These are phyloP conservation scores for Drosophila glabriapex DNA, from an alignment of 2,888 invertebrate species.

Conservation along the genomic window DNA sequence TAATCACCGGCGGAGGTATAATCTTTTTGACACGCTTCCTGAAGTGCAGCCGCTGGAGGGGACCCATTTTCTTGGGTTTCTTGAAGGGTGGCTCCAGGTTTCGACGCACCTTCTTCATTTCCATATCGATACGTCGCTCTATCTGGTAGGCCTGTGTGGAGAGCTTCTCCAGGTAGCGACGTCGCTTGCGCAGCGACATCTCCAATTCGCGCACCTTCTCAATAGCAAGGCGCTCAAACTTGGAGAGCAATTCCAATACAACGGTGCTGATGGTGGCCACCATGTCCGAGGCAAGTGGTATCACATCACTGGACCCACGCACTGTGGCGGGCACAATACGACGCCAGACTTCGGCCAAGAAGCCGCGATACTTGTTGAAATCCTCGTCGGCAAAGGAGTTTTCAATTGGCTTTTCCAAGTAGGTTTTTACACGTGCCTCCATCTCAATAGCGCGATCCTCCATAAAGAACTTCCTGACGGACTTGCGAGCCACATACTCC, in stretches of 20 bases:
- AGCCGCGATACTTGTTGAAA: slow-evolving; percentile 70
- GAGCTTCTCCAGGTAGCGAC: slow-evolving; percentile 68
- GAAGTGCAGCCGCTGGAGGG: slow-evolving; percentile 73
- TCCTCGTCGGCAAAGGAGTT: slow-evolving; percentile 68
- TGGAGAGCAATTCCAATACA: slow-evolving; percentile 72
- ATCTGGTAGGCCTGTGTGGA: slow-evolving; percentile 81
- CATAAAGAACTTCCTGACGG: slow-evolving; percentile 83
- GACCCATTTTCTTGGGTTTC: slow-evolving; percentile 69
- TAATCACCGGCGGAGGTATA: slow-evolving; percentile 41
- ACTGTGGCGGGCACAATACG: slow-evolving; percentile 78
- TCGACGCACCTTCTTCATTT: slow-evolving; percentile 82
- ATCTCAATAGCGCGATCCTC: slow-evolving; percentile 77
- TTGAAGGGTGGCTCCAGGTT: slow-evolving; percentile 81
- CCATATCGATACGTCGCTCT: slow-evolving; percentile 82
- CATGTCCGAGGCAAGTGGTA: slow-evolving; percentile 78
- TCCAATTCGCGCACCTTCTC: slow-evolving; percentile 66
- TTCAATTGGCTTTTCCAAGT: slow-evolving; percentile 71
- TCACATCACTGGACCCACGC: slow-evolving; percentile 70
- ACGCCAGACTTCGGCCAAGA: slow-evolving; percentile 80
- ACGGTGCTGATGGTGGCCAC: slow-evolving; percentile 79
- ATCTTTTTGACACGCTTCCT: slow-evolving; percentile 58
- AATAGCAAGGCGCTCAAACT: slow-evolving; percentile 80
- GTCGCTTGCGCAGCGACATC: slow-evolving; percentile 64
- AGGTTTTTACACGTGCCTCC: slow-evolving; percentile 59
- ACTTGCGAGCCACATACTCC: slow-evolving; percentile 81